Evolutionary conservation across 2,797 vertebrate genomes (phyloP), one percentile per base, ranked within the genome.

Genomic region (Bovichtus variegatus): DNA sequence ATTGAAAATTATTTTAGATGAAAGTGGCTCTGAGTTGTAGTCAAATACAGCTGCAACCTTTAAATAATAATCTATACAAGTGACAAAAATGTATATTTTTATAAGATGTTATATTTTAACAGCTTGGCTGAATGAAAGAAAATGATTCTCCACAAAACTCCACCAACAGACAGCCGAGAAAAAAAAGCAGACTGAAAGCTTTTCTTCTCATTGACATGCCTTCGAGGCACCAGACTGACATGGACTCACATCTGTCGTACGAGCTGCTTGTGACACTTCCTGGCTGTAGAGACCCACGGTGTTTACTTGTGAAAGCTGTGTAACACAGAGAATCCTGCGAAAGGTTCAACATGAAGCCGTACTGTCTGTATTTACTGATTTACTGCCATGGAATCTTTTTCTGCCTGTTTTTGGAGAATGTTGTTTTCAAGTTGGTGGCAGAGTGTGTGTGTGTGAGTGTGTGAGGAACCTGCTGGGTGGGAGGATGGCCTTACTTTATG

Each of bases 401-500:
- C 5, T 7, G 12, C 2, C 18, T 68, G 21, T n/a, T 55, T 71
- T 51, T n/a, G 11, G 25, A 70, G 21, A 61, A 47, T 41, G 54
- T n/a, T 69, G 25, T 54, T 72, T 62, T 62, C 3, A 18, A 13
- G 31, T 27, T 57, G 31, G 53, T 34, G 10, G 9, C 46, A 38
- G 12, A 16, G 69, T 70, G 57, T 63, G 70, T 55, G 44, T 74
- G 65, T 49, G 74, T 58, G 74, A 38, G 54, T 25, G 60, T 31
- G 38, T 6, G 60, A 19, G 34, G 83, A 87, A 87, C 85, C 78
- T 85, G 84, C 68, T 84, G 6, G 59, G 44, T 19, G 16, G 49
- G 82, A 58, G 71, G 78, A 71, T 74, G 58, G 46, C 81, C 19
- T 87, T 50, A 66, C 55, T 59, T 65, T 73, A 6, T 46, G 62